These are phyloP conservation scores for Rhopilema esculentum DNA, from an alignment of 30 jellyfish, hydroid and myxozoan species.

Conservation along the genomic window DNA sequence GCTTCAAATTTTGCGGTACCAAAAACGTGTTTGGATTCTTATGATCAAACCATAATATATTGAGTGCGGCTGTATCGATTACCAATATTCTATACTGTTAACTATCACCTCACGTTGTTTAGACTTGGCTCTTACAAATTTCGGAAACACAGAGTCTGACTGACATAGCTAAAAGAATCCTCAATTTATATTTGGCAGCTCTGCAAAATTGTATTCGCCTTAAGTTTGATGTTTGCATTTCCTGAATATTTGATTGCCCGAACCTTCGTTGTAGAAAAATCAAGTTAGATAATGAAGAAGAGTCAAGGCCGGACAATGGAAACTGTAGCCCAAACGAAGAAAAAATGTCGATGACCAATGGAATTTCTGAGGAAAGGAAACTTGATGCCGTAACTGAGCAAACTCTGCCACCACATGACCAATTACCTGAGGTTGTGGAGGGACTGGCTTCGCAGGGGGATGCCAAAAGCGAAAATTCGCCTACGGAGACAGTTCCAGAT, in stretches of 20 bases:
- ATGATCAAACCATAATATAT: too few relatives aligned
- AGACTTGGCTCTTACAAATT: too few relatives aligned
- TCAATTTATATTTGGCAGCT: too few relatives aligned
- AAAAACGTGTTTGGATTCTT: too few relatives aligned
- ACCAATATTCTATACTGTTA: too few relatives aligned
- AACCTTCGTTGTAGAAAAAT: constrained; percentile 16
- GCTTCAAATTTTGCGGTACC: too few relatives aligned
- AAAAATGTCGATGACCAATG: background rate
- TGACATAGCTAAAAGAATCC: too few relatives aligned
- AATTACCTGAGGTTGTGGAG: background rate
- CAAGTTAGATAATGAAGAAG: constrained; percentile 22
- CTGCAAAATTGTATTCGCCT: too few relatives aligned
- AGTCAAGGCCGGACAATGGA: background rate
- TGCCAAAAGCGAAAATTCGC: background rate
- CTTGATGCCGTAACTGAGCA: background rate
- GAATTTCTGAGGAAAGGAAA: background rate
- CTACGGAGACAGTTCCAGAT: background rate
- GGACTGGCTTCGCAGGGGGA: background rate
- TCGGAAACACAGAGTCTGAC: too few relatives aligned
- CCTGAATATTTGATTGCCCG: background rate
- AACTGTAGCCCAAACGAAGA: background rate
- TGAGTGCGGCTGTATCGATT: too few relatives aligned
- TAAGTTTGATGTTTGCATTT: background rate
- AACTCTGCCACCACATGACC: background rate
- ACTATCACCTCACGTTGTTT: too few relatives aligned